Conservation (phyloP, 2,888 invertebrate genomes). For the Leucophenga maculata region DNA sequence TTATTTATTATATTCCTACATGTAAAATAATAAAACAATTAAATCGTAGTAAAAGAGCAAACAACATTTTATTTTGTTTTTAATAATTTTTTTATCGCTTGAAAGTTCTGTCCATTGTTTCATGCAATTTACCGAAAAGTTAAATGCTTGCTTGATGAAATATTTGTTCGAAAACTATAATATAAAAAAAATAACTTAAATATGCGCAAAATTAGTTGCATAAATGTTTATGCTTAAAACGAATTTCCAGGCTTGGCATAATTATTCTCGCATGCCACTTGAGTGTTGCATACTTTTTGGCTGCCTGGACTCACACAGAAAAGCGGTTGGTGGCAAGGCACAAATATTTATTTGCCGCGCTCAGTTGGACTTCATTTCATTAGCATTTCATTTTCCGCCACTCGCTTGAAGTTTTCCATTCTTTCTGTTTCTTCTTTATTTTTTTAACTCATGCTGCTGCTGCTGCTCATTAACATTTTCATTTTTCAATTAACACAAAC, state of each 20-base stretch:
- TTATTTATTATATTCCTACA: constrained; percentile 6
- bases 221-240: no score
- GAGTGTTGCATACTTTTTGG: no score
- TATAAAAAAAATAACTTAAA: no score
- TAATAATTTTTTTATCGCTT: neutral
- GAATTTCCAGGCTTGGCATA: no score
- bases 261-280: no score
- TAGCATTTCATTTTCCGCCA: constrained; percentile 52
- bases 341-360: constrained; percentile 32
- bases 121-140: no score
- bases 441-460: constrained; percentile 15
- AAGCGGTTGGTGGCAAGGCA: constrained; percentile 28
- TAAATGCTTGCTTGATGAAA: no score
- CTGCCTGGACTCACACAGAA: neutral
- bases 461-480: constrained; percentile 67
- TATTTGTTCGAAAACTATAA: no score
- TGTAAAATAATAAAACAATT: constrained; percentile 14
- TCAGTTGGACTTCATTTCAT: constrained; percentile 46
- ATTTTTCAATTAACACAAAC: constrained; percentile 67
- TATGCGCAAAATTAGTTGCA: no score
- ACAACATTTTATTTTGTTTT: neutral
- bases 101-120: no score
- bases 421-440: constrained; percentile 12
- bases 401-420: constrained; percentile 30
- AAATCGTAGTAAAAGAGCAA: neutral